phyloP scores from a whole-genome alignment of 2,888 invertebrate species.

The Chironomus tentans region DNA sequence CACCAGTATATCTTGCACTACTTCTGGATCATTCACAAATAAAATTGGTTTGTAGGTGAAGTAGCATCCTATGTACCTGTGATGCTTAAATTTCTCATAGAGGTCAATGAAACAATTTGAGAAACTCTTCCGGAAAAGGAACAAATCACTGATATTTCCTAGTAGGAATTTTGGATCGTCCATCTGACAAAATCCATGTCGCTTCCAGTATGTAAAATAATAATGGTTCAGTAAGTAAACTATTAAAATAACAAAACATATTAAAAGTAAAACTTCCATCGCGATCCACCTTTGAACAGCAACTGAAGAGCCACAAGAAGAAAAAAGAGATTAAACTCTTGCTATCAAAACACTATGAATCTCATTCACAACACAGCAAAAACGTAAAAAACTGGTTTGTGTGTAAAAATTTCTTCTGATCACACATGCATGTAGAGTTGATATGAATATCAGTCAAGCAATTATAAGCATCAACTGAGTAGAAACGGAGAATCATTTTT shows the following conservation, averaged over 20 bases:
- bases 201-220: slow-evolving; percentile 46
- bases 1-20: slow-evolving; percentile 51
- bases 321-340: too few relatives aligned
- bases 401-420: too few relatives aligned
- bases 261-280: too few relatives aligned
- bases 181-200: slow-evolving; percentile 48
- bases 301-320: too few relatives aligned
- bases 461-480: too few relatives aligned
- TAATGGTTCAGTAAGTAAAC: slow-evolving; percentile 29
- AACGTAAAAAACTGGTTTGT: too few relatives aligned
- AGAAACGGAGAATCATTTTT: too few relatives aligned
- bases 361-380: too few relatives aligned
- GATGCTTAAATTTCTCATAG: slow-evolving; percentile 38
- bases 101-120: slow-evolving; percentile 48
- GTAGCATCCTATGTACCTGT: slow-evolving; percentile 49
- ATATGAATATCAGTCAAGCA: too few relatives aligned
- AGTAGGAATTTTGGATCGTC: slow-evolving; percentile 48
- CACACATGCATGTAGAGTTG: too few relatives aligned
- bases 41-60: slow-evolving; percentile 53
- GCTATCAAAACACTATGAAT: too few relatives aligned
- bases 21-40: slow-evolving; percentile 52
- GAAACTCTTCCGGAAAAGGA: slow-evolving; percentile 42
- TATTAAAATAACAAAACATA: background rate
- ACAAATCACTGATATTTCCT: slow-evolving; percentile 50
- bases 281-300: too few relatives aligned